Conservation (phyloP, 2,113 vertebrate genomes). For the Chaetodon auriga region DNA sequence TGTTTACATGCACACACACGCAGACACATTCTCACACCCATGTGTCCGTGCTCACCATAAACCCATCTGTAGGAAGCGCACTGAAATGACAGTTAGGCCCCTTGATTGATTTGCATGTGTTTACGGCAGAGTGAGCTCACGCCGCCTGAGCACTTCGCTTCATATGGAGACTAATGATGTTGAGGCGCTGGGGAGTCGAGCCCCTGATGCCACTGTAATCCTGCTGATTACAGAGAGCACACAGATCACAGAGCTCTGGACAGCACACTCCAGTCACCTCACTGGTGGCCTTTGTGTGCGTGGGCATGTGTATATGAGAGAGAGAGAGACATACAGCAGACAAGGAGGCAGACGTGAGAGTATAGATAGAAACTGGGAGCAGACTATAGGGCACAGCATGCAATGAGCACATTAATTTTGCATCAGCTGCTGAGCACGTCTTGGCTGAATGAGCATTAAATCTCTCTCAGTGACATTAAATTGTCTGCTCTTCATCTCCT, state of each 20-base stretch:
- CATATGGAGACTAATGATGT: slow-evolving; percentile 70
- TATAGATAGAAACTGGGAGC: background rate
- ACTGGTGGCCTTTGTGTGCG: slow-evolving; percentile 50
- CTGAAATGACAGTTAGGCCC: slow-evolving; percentile 38
- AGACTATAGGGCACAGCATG: background rate
- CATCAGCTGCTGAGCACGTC: slow-evolving; percentile 9
- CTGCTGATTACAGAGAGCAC: slow-evolving; percentile 64
- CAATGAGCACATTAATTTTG: slow-evolving; percentile 17
- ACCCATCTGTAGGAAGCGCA: slow-evolving; percentile 28
- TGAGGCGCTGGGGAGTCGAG: slow-evolving; percentile 43
- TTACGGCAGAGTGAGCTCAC: slow-evolving; percentile 64
- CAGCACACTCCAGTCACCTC: slow-evolving; percentile 43
- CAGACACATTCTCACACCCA: background rate
- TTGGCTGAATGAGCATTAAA: background rate
- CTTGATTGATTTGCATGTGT: slow-evolving; percentile 73
- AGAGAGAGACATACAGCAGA: background rate
- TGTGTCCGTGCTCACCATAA: slow-evolving; percentile 15
- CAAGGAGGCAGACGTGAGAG: background rate
- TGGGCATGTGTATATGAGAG: slow-evolving; percentile 40
- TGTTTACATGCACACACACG: slow-evolving; percentile 26
- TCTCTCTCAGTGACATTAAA: background rate
- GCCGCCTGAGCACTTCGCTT: slow-evolving; percentile 73
- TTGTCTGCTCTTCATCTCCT: background rate
- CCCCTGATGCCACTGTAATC: slow-evolving; percentile 60
- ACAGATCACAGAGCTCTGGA: slow-evolving; percentile 64